Percentiles rank a stretch among this genome's conserved stretches.
phyloP scores from a whole-genome alignment of 2,797 vertebrate genomes.

The Schizopygopsis malacanthus region DNA sequence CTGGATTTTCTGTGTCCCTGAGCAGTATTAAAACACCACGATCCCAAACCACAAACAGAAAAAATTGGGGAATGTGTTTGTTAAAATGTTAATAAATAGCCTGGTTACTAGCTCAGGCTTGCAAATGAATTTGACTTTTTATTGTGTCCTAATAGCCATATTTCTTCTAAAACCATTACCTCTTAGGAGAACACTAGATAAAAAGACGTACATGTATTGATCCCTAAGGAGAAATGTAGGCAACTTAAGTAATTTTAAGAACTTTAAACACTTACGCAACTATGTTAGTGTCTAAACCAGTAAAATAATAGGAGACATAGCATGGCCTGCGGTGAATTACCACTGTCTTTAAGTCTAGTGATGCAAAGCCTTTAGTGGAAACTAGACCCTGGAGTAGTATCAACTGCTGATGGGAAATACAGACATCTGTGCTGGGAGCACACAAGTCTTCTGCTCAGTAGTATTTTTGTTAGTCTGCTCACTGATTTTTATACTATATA shows the following conservation, averaged over 20 bases:
- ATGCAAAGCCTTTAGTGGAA: constrained; percentile 32
- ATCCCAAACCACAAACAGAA: neutral
- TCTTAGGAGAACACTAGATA: neutral
- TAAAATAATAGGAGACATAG: constrained; percentile 34
- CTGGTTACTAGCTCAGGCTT: neutral
- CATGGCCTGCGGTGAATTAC: constrained; percentile 19
- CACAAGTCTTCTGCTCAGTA: constrained; percentile 1
- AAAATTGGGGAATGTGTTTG: neutral
- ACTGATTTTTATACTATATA: neutral
- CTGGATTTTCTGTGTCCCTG: neutral
- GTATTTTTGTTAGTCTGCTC: neutral
- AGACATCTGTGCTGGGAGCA: constrained; percentile 15
- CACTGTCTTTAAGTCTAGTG: constrained; percentile 22
- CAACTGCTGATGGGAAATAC: constrained; percentile 37
- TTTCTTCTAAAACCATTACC: neutral
- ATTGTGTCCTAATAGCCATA: neutral
- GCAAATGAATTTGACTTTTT: neutral
- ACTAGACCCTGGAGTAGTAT: constrained; percentile 16
- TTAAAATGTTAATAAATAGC: neutral
- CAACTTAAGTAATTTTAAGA: constrained; percentile 13
- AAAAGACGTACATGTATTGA: neutral
- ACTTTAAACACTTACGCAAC: constrained; percentile 1
- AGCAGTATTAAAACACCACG: neutral
- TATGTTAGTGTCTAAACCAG: constrained; percentile 19
- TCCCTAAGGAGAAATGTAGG: constrained; percentile 4